Conservation (phyloP, 2,888 invertebrate species). For the Diogma glabrata region DNA sequence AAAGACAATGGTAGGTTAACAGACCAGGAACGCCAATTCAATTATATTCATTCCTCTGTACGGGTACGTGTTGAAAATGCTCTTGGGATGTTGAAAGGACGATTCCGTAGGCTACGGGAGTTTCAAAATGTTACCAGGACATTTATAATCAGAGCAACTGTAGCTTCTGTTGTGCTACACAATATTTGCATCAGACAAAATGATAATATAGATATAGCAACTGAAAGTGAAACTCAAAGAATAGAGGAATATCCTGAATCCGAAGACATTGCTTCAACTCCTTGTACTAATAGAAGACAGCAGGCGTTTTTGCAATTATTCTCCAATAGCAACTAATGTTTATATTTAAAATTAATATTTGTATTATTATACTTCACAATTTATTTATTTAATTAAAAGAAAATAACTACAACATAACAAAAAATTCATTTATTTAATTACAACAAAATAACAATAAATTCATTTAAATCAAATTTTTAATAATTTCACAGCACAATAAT, state of each 20-base stretch:
- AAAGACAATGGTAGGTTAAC: background rate
- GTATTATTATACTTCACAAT: no score
- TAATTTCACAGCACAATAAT: no score
- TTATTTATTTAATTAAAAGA: no score
- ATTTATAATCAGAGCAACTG: background rate
- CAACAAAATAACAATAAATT: no score
- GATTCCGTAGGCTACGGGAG: conserved; percentile 22
- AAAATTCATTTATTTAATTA: no score
- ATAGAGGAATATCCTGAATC: background rate
- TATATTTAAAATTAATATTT: no score
- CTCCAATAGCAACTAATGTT: no score
- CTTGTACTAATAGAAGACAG: background rate
- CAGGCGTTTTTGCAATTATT: background rate
- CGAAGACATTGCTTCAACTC: background rate
- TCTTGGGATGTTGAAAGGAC: conserved; percentile 23
- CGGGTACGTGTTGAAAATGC: conserved; percentile 24
- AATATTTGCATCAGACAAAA: background rate
- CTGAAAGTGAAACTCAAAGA: background rate
- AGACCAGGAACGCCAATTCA: conserved; percentile 18
- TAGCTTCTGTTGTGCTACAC: background rate
- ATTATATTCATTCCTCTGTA: conserved; percentile 21
- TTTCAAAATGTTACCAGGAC: background rate
- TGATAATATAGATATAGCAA: background rate
- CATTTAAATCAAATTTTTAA: no score
- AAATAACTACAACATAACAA: no score